phyloP scores from a whole-genome alignment of 2,888 invertebrate species.

The Conomelus anceps region DNA sequence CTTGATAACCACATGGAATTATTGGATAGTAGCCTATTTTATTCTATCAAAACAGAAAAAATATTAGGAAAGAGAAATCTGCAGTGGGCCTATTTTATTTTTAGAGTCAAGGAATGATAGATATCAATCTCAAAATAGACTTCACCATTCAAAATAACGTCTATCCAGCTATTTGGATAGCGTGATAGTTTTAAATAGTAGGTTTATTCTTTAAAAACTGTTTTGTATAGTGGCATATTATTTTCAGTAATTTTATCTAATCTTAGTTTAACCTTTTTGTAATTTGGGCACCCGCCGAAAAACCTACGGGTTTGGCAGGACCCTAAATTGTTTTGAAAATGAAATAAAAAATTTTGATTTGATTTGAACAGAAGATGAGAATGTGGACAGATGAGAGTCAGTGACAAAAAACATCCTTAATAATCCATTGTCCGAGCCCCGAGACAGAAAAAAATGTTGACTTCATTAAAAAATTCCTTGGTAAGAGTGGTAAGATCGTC shows the following conservation, averaged over 20 bases:
- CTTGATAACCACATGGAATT: neutral
- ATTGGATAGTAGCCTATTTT: neutral
- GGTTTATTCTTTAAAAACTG: no score
- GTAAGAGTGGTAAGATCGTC: no score
- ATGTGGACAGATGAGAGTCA: neutral
- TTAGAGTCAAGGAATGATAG: neutral
- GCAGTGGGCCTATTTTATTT: neutral
- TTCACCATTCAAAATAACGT: neutral
- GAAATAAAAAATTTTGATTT: no score
- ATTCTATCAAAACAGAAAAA: neutral
- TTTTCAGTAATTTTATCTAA: no score
- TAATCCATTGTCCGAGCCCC: neutral
- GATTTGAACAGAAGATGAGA: no score
- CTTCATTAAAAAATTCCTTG: neutral
- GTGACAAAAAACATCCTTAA: neutral
- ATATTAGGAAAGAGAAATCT: neutral
- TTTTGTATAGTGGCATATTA: no score
- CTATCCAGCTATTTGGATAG: neutral
- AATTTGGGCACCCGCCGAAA: no score
- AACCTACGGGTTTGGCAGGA: no score
- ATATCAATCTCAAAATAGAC: neutral
- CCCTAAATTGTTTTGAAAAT: no score
- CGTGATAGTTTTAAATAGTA: neutral
- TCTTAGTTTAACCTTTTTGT: no score
- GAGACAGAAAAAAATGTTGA: neutral